phyloP scores from a whole-genome alignment of 2,888 invertebrate genomes.

The Meandrusa payeni region DNA sequence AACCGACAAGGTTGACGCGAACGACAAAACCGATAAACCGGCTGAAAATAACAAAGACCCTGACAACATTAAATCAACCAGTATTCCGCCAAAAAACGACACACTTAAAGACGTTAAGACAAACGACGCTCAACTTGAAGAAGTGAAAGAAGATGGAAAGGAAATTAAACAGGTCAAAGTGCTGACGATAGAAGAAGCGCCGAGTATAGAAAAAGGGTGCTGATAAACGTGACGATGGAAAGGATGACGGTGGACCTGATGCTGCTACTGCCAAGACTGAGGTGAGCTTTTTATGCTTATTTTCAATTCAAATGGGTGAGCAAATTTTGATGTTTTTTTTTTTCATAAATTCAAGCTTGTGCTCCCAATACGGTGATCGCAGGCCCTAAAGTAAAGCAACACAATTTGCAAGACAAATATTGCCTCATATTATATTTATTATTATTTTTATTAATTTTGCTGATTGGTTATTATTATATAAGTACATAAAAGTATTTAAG shows the following conservation, averaged over 20 bases:
- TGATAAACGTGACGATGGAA: constrained; percentile 12
- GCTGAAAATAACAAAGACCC: constrained; percentile 14
- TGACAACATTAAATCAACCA: constrained; percentile 6
- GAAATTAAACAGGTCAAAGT: constrained; percentile 9
- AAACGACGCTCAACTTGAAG: constrained; percentile 19
- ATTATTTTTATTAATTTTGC: too few relatives aligned
- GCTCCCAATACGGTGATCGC: too few relatives aligned
- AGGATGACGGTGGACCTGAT: constrained; percentile 1
- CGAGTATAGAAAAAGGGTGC: constrained; percentile 46
- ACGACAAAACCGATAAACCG: constrained; percentile 30
- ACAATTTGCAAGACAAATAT: too few relatives aligned
- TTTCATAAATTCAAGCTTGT: too few relatives aligned
- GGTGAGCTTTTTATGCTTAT: constrained; percentile 7
- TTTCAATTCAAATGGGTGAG: too few relatives aligned
- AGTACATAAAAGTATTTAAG: too few relatives aligned
- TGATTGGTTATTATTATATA: too few relatives aligned
- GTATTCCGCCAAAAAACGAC: constrained; percentile 11
- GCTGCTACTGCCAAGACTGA: constrained; percentile 2
- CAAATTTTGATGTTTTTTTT: too few relatives aligned
- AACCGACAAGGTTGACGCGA: constrained; percentile 22
- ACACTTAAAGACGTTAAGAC: constrained; percentile 15
- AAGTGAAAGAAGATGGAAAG: constrained; percentile 24
- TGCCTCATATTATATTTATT: too few relatives aligned
- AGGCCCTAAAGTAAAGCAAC: too few relatives aligned
- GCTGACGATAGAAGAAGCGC: constrained; percentile 40